phyloP scores from a whole-genome alignment of 2,797 vertebrate species.

The Euthynnus affinis region DNA sequence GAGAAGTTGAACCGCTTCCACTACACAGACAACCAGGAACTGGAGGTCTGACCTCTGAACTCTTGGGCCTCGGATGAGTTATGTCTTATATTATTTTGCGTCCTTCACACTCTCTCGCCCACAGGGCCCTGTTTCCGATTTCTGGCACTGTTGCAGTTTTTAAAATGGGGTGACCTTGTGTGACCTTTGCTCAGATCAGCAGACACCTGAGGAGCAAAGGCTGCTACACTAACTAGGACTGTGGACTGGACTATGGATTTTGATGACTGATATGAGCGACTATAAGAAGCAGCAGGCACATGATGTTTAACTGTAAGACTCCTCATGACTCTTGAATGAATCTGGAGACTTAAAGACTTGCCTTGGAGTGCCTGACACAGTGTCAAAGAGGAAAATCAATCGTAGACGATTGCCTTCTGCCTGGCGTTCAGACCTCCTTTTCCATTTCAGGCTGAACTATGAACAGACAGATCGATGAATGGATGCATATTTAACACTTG shows the following conservation, averaged over 20 bases:
- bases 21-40: slow-evolving; percentile 80
- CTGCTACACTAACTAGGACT: slow-evolving; percentile 32
- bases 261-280: slow-evolving; percentile 7
- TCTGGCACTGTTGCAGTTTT: slow-evolving; percentile 52
- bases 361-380: slow-evolving; percentile 71
- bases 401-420: slow-evolving; percentile 35
- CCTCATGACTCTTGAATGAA: slow-evolving; percentile 40
- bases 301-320: slow-evolving; percentile 45
- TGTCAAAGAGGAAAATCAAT: slow-evolving; percentile 21
- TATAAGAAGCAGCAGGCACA: slow-evolving; percentile 29
- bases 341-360: slow-evolving; percentile 46
- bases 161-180: slow-evolving; percentile 39
- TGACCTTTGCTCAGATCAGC: slow-evolving; percentile 46
- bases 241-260: slow-evolving; percentile 3
- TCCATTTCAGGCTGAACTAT: slow-evolving; percentile 48
- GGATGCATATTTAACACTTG: slow-evolving; percentile 69
- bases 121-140: slow-evolving; percentile 49
- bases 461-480: slow-evolving; percentile 46
- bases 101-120: slow-evolving; percentile 59
- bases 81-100: slow-evolving; percentile 38
- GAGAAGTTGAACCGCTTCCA: slow-evolving; percentile 89
- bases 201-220: slow-evolving; percentile 47
- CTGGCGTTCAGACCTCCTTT: slow-evolving; percentile 42
- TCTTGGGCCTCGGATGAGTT: slow-evolving; percentile 31
- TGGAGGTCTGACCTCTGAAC: slow-evolving; percentile 81